Evolutionary conservation across 2,888 invertebrate genomes (phyloP).

Genomic region (Ceraclea dissimilis): DNA sequence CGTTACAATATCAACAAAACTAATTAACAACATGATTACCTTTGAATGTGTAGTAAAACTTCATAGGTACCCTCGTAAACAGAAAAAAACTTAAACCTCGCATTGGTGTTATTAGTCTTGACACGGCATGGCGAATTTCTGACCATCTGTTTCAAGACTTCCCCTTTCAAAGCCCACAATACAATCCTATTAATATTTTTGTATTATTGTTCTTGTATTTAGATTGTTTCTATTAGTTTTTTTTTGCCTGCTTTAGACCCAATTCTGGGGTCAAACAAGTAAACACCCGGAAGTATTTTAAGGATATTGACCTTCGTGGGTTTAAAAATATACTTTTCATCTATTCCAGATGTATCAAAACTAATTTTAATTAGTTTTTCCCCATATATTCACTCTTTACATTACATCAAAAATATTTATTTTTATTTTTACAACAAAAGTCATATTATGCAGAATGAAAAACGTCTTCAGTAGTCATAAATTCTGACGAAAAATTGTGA

Average conservation of each 20-base stretch:
- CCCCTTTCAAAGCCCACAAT: neutral
- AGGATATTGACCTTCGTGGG: slow-evolving; percentile 17
- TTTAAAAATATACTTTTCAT: too few species aligned
- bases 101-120: slow-evolving; percentile 11
- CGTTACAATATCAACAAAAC: neutral
- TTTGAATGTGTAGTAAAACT: too few species aligned
- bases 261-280: slow-evolving; percentile 12
- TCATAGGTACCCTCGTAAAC: too few species aligned
- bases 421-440: too few species aligned
- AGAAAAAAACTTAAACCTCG: neutral
- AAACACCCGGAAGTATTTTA: slow-evolving; percentile 13
- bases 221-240: slow-evolving; percentile 1
- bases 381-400: too few species aligned
- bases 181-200: neutral
- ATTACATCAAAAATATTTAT: too few species aligned
- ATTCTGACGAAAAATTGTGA: too few species aligned
- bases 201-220: neutral
- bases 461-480: too few species aligned
- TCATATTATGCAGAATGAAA: too few species aligned
- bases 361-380: too few species aligned
- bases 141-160: slow-evolving; percentile 15
- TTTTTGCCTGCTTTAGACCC: slow-evolving; percentile 1
- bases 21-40: neutral
- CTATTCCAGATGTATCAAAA: too few species aligned
- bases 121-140: slow-evolving; percentile 17